These are phyloP conservation scores for Murina feae DNA, from an alignment of 2,113 vertebrate genomes.

Conservation along the genomic window DNA sequence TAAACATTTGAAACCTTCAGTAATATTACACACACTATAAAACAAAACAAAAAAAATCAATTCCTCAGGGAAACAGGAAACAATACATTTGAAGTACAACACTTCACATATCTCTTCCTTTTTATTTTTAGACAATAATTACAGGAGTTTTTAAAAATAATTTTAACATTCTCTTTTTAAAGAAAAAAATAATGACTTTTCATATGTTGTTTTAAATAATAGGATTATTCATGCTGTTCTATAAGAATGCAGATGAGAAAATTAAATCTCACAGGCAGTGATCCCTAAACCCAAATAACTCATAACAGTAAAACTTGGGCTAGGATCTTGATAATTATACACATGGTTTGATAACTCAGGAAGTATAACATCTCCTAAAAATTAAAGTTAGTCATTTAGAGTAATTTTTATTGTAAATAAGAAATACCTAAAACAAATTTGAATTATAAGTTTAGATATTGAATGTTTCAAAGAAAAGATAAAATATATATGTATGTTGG, in stretches of 20 bases:
- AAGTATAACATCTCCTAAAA: background rate
- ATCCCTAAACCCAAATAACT: background rate
- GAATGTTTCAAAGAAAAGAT: background rate
- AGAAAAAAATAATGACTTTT: background rate
- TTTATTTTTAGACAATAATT: background rate
- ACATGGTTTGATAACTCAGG: background rate
- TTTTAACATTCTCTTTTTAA: background rate
- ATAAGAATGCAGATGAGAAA: background rate
- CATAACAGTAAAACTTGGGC: background rate
- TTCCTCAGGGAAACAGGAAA: background rate
- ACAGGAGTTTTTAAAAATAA: background rate
- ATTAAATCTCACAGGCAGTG: background rate
- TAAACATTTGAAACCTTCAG: background rate
- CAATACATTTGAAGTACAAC: background rate
- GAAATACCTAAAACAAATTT: background rate
- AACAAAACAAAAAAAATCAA: background rate
- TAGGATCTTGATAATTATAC: background rate
- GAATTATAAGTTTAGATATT: background rate
- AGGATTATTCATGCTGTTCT: background rate
- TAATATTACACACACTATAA: background rate
- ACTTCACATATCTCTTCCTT: background rate
- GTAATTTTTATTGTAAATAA: background rate
- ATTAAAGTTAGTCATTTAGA: background rate
- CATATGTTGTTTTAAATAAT: background rate
- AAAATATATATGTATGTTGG: background rate